Evolutionary conservation across 2,888 invertebrate genomes (phyloP), one percentile per base, ranked within the genome.

Genomic region (Toxonevra muliebris): DNA sequence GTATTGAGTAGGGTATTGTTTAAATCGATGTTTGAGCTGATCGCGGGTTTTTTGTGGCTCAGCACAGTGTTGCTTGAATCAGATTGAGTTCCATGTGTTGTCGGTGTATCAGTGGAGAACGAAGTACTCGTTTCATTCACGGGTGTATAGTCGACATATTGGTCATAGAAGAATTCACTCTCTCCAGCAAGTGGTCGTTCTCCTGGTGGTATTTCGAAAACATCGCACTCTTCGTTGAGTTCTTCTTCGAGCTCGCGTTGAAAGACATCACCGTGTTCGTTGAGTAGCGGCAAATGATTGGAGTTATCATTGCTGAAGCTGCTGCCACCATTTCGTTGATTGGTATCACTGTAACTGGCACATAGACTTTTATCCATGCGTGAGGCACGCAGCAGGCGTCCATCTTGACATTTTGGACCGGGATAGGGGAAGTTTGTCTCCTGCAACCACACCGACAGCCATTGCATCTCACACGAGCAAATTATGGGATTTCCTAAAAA

Each of bases 121-220:
- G 66, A 42, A 8, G 55, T 15, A 57, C 48, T 62, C 12, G 71
- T 71, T 20, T 82, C 80, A 64, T 75, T 80, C 41, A 76, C 48
- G 7, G 90, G 89, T 9, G 91, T 90, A 81, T 92, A 92, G 80
- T 94, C 94, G 0, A 92, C 88, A 80, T 93, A 94, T 74, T 94
- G 93, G 76, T 93, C 93, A 79, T 93, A 93, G 76, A 93, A 91
- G 77, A 93, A 93, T 79, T 94, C 93, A 1, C 92, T 91, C 80
- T 93, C 93, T 79, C 91, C 90, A 7, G 92, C 92, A 2, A 89
- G 86, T 7, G 93, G 91, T 60, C 89, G 87, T 70, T 88, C 87
- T 61, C 87, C 87, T 0, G 82, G 80, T 72, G 70, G 69, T 0
- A 70, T 12, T 20, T 86, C 83, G 75, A 71, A 74, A 0, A 69